Conservation (phyloP, 2,797 vertebrate genomes). For the Tauraco hartlaubi region DNA sequence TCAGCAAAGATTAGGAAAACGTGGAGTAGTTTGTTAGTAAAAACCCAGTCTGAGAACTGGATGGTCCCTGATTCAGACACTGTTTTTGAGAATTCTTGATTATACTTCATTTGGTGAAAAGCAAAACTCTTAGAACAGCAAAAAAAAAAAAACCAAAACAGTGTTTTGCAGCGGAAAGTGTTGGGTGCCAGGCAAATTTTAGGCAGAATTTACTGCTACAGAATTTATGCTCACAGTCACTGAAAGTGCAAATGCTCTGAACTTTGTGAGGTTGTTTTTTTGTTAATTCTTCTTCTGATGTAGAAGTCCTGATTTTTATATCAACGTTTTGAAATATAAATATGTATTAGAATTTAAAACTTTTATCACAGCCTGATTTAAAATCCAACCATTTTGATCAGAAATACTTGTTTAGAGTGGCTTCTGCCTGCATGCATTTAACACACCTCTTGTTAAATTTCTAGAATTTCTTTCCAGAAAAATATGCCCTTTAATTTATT, state of each 20-base stretch:
- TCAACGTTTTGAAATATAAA: not conserved
- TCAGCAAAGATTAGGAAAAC: not conserved
- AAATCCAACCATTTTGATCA: not conserved
- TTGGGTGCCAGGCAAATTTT: not conserved
- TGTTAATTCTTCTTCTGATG: not conserved
- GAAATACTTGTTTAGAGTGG: not conserved
- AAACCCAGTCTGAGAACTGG: not conserved
- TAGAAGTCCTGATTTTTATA: not conserved
- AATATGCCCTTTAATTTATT: not conserved
- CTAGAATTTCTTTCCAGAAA: not conserved
- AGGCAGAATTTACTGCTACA: not conserved
- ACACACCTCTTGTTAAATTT: not conserved
- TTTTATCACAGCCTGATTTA: not conserved
- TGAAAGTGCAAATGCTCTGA: not conserved
- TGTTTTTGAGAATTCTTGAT: not conserved
- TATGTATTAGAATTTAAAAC: not conserved
- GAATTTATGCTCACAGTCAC: not conserved
- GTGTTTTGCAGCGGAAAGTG: not conserved
- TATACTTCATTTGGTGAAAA: not conserved
- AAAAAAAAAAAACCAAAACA: not conserved
- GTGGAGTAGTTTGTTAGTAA: not conserved
- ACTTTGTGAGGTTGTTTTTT: not conserved
- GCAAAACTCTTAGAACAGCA: not conserved
- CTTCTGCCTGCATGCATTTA: not conserved
- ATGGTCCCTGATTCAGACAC: not conserved